A percentile compares a stretch with the other conserved stretches of the same genome.
Evolutionary conservation across 2,888 invertebrate genomes (phyloP).

Genomic region (Caenorhabditis becei): DNA sequence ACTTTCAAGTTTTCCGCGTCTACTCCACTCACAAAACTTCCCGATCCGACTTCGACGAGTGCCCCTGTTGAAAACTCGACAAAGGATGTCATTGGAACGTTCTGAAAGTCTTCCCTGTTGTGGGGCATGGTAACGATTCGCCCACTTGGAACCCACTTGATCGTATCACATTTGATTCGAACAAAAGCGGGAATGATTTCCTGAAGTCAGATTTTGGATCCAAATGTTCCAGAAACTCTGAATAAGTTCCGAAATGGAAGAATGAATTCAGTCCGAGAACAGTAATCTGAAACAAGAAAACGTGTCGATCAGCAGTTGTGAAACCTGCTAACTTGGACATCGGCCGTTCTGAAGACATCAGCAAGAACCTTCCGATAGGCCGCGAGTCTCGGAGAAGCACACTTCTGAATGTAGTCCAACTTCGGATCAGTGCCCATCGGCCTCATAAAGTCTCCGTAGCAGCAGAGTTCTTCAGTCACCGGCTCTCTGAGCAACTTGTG

Average conservation of each 20-base stretch:
- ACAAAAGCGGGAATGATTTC: slow-evolving; percentile 12
- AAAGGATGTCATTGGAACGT: slow-evolving; percentile 13
- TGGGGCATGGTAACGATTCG: no score
- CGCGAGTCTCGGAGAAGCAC: slow-evolving; percentile 33
- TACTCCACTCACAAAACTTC: slow-evolving; percentile 49
- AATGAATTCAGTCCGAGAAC: slow-evolving; percentile 61
- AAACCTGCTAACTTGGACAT: slow-evolving; percentile 12
- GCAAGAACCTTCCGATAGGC: slow-evolving; percentile 14
- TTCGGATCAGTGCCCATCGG: slow-evolving; percentile 81
- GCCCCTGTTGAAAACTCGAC: slow-evolving; percentile 25
- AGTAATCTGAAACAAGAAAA: slow-evolving; percentile 40
- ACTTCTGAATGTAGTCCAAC: slow-evolving; percentile 80
- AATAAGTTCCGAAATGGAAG: slow-evolving; percentile 68
- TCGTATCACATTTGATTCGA: slow-evolving; percentile 16
- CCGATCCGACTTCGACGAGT: slow-evolving; percentile 26
- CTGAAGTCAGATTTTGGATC: slow-evolving; percentile 31
- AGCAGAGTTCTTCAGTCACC: slow-evolving; percentile 82
- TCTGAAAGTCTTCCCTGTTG: not conserved
- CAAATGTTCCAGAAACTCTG: slow-evolving; percentile 58
- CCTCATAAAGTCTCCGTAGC: slow-evolving; percentile 83
- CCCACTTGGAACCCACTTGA: slow-evolving; percentile 2
- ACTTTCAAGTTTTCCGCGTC: not conserved
- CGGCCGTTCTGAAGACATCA: slow-evolving; percentile 8
- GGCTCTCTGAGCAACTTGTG: slow-evolving; percentile 71
- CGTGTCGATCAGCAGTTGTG: not conserved